Percentiles rank a stretch among this genome's conserved stretches.
These are phyloP conservation scores for Pyrocoelia pectoralis DNA, from an alignment of 2,888 invertebrate genomes.

Conservation along the genomic window DNA sequence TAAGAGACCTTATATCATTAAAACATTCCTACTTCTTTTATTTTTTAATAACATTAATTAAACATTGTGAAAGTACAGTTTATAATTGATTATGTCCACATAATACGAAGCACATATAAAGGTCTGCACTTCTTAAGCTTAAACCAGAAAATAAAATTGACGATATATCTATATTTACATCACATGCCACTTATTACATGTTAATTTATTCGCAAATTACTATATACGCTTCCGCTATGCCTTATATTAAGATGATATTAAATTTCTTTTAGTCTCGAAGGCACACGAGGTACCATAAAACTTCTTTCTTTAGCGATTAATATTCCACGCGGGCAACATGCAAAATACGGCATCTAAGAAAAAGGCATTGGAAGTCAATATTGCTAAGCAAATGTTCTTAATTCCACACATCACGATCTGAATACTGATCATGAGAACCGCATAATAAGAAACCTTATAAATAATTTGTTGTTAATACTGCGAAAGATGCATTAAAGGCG, in stretches of 20 bases:
- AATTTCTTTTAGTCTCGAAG: background rate
- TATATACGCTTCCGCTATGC: background rate
- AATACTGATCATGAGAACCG: background rate
- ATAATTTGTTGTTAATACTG: background rate
- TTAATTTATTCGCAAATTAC: constrained; percentile 1
- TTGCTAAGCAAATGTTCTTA: background rate
- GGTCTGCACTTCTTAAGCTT: too few species aligned
- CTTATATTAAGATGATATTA: background rate
- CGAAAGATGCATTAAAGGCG: too few species aligned
- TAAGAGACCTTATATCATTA: too few species aligned
- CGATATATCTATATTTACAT: background rate
- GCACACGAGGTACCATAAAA: background rate
- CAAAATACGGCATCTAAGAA: background rate
- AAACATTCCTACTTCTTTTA: too few species aligned
- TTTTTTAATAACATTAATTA: too few species aligned
- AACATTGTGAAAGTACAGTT: too few species aligned
- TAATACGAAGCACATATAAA: too few species aligned
- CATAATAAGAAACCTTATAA: background rate
- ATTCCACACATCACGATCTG: constrained; percentile 1
- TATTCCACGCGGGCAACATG: background rate
- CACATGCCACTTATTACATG: background rate
- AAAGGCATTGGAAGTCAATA: background rate
- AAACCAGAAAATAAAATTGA: background rate
- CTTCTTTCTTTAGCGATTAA: background rate
- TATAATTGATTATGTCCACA: too few species aligned